phyloP scores from a whole-genome alignment of 2,113 vertebrate genomes.

The Mustela nigripes region DNA sequence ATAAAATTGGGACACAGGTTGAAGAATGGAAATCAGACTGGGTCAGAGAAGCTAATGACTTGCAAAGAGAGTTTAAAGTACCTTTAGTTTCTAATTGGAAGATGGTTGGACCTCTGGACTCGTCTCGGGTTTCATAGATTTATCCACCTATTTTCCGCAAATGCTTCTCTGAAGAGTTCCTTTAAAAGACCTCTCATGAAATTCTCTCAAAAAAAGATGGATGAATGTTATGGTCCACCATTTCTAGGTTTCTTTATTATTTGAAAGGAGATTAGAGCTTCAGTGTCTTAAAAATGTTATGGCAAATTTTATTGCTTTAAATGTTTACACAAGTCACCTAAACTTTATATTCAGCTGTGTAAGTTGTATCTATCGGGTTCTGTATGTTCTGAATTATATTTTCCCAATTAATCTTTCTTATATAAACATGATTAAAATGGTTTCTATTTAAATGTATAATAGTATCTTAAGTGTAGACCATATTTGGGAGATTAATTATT shows the following conservation, averaged over 20 bases:
- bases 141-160: background rate
- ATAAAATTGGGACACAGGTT: background rate
- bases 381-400: background rate
- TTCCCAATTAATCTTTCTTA: background rate
- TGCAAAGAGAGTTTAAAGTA: background rate
- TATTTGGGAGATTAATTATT: constrained; percentile 35
- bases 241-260: background rate
- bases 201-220: background rate
- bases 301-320: background rate
- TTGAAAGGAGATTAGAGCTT: background rate
- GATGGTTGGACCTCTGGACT: background rate
- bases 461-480: background rate
- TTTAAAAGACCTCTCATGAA: background rate
- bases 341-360: background rate
- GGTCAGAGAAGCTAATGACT: background rate
- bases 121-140: background rate
- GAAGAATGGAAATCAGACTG: background rate
- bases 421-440: background rate
- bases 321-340: background rate
- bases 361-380: background rate
- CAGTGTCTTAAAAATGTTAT: background rate
- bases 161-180: background rate
- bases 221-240: background rate
- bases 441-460: constrained; percentile 33
- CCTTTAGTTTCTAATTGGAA: background rate